Conservation (phyloP, 2,113 vertebrate genomes). For the Leucopsar rothschildi region DNA sequence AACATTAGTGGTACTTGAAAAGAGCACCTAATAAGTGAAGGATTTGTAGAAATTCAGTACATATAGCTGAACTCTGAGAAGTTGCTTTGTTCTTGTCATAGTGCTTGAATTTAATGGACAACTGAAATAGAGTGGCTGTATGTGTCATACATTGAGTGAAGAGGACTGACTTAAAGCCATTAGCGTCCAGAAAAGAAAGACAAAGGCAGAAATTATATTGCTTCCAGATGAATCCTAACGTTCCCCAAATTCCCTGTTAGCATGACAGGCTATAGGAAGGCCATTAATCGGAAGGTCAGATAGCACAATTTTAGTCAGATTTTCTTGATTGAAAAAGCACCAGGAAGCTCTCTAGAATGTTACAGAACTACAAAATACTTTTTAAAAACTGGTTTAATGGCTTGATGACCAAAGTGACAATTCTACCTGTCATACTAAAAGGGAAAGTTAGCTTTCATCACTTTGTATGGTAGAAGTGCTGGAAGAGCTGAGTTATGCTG, state of each 20-base stretch:
- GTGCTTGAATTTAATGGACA: conserved; percentile 85
- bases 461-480: conserved; percentile 10
- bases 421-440: conserved; percentile 70
- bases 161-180: conserved; percentile 89
- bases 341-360: conserved; percentile 77
- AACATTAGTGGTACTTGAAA: conserved; percentile 62
- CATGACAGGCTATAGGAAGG: conserved; percentile 80
- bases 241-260: conserved; percentile 79
- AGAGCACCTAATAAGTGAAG: conserved; percentile 53
- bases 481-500: not conserved
- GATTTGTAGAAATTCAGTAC: conserved; percentile 74
- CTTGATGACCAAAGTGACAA: conserved; percentile 69
- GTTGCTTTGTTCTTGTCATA: conserved; percentile 81
- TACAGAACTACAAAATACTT: conserved; percentile 66
- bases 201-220: conserved; percentile 82
- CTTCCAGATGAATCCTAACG: conserved; percentile 81
- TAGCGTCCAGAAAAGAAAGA: conserved; percentile 85
- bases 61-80: conserved; percentile 69
- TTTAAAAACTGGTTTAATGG: conserved; percentile 68
- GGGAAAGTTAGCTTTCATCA: conserved; percentile 47
- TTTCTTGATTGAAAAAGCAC: conserved; percentile 77
- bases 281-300: conserved; percentile 84
- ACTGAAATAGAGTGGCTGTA: conserved; percentile 79
- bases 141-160: conserved; percentile 86
- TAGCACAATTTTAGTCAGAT: conserved; percentile 75